phyloP scores from a whole-genome alignment of 2,113 vertebrate genomes.

The Dasyornis broadbenti region DNA sequence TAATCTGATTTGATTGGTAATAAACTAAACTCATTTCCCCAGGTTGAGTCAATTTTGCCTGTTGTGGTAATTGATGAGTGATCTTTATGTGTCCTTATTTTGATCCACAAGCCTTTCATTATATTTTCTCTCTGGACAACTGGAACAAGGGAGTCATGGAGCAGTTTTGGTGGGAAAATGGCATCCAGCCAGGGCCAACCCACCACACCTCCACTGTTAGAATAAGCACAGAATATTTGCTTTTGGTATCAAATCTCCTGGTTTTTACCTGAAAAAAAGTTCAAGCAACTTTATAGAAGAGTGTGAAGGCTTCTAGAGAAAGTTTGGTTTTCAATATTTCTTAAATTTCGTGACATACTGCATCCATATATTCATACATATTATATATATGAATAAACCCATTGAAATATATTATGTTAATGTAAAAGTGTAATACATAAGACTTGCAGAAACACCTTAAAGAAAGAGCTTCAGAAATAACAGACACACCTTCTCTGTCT shows the following conservation, averaged over 20 bases:
- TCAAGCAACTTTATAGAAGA: neutral
- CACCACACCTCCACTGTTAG: neutral
- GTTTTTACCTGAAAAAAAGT: neutral
- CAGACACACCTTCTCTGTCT: neutral
- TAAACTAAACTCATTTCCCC: neutral
- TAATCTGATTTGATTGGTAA: neutral
- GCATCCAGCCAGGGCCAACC: neutral
- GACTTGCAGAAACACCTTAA: neutral
- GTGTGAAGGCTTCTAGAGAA: neutral
- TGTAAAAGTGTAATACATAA: neutral
- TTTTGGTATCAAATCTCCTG: neutral
- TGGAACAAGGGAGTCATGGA: neutral
- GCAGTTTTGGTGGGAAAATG: neutral
- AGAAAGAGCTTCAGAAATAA: neutral
- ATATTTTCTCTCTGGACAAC: neutral
- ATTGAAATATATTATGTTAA: neutral
- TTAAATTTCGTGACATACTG: neutral
- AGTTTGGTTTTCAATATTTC: neutral
- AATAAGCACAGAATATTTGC: neutral
- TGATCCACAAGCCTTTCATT: neutral
- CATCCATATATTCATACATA: too few species aligned
- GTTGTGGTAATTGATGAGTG: neutral
- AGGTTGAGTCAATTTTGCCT: neutral
- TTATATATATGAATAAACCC: neutral
- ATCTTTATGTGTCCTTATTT: neutral